Evolutionary conservation across 2,888 invertebrate genomes (phyloP).

Genomic region (Lydus trimaculatus): DNA sequence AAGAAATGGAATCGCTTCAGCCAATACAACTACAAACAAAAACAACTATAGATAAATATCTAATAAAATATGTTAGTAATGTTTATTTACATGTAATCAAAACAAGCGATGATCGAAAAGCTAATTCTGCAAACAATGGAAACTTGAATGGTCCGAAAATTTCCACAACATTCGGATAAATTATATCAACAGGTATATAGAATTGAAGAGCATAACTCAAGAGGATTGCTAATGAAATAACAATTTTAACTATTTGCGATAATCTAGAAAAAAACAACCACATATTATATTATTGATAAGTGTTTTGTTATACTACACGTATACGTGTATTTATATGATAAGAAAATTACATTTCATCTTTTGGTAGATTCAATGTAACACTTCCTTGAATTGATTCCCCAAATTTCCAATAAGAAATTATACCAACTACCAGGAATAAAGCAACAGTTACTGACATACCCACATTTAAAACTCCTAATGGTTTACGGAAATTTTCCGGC

Average conservation of each 20-base stretch:
- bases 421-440: constrained; percentile 83
- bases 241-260: constrained; percentile 81
- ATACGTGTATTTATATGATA: not conserved
- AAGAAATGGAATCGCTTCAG: constrained; percentile 85
- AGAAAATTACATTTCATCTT: constrained; percentile 63
- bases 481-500: constrained; percentile 78
- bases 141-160: constrained; percentile 66
- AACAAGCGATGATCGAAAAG: constrained; percentile 76
- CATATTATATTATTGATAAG: constrained; percentile 10
- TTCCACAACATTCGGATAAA: constrained; percentile 76
- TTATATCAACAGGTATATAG: constrained; percentile 91
- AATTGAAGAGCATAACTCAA: constrained; percentile 94
- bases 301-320: not conserved
- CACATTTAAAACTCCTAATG: constrained; percentile 86
- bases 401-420: constrained; percentile 87
- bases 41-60: constrained; percentile 14
- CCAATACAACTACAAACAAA: constrained; percentile 74
- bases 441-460: constrained; percentile 84
- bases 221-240: constrained; percentile 86
- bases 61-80: constrained; percentile 3
- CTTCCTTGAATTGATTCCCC: constrained; percentile 84
- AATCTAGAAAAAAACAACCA: constrained; percentile 67
- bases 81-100: constrained; percentile 77
- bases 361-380: constrained; percentile 85
- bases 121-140: constrained; percentile 71